Evolutionary conservation across 2,113 vertebrate genomes (phyloP), one percentile per base, ranked within the genome.

Genomic region (Epinephelus fuscoguttatus): DNA sequence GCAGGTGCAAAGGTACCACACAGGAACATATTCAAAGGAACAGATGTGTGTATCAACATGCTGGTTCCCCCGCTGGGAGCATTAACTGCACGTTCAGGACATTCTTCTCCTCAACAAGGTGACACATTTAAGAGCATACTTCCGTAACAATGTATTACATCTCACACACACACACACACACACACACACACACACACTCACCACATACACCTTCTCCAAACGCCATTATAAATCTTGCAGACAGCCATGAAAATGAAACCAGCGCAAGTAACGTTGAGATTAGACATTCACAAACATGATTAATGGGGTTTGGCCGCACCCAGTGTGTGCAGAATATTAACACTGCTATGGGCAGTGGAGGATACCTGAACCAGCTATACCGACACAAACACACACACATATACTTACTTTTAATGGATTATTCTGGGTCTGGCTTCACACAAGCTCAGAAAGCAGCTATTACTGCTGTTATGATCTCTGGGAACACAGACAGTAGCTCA

Each of bases 201-300:
- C 49, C 73, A 87, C 71, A 80, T 74, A 78, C 84, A 88, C 81
- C 70, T 79, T 85, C 75, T 79, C 82, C 84, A 88, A 89, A 92
- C 80, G 80, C 90, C 91, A 91, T 94, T 95, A 94, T 95, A 95
- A 94, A 95, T 95, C 93, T 94, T 92, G 79, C 90, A 86, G 94
- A 92, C 94, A 95, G 93, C 92, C 92, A 84, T 94, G 94, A 94
- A 95, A 95, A 93, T 94, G 93, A 93, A 94, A 93, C 87, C 89
- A 89, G 88, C 62, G 67, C 92, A 94, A 95, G 93, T 94, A 94
- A 95, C 89, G 79, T 92, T 92, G 92, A 92, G 91, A 94, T 93
- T 94, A 95, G 91, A 95, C 92, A 94, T 94, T 94, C 92, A 92
- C 93, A 92, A 95, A 94, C 92, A 92, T 94, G 94, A 95, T 94